Evolutionary conservation across 2,888 invertebrate species (phyloP).

Genomic region (Elgonia sp.): DNA sequence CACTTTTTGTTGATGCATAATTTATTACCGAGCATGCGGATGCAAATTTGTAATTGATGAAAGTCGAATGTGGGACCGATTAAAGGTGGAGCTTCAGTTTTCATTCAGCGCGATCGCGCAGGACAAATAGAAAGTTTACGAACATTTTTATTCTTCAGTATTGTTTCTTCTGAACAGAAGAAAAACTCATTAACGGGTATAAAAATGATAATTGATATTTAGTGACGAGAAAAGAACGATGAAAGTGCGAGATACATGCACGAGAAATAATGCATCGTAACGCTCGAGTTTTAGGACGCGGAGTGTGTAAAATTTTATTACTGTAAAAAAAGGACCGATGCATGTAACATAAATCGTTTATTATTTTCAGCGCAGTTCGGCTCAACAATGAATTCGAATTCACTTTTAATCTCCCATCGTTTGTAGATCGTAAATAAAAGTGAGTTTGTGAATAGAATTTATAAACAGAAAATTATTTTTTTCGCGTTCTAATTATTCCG

Average conservation of each 20-base stretch:
- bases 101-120: not conserved
- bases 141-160: conserved; percentile 46
- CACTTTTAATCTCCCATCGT: conserved; percentile 38
- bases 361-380: conserved; percentile 7
- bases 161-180: conserved; percentile 42
- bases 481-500: conserved; percentile 39
- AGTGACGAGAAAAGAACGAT: conserved; percentile 37
- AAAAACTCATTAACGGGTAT: conserved; percentile 42
- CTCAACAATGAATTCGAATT: conserved; percentile 44
- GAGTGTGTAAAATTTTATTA: conserved; percentile 18
- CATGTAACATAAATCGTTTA: conserved; percentile 14
- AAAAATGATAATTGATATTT: conserved; percentile 59
- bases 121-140: conserved; percentile 44
- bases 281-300: not conserved
- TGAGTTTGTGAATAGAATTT: conserved; percentile 16
- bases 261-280: conserved; percentile 5
- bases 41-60: conserved; percentile 35
- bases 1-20: conserved; percentile 23
- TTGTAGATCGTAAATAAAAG: conserved; percentile 39
- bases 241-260: conserved; percentile 37
- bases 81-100: conserved; percentile 17
- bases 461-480: conserved; percentile 47
- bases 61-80: conserved; percentile 32
- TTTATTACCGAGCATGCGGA: conserved; percentile 6
- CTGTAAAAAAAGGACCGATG: not conserved